These are phyloP conservation scores for Paraescarpia echinospica DNA, from an alignment of 1,140 invertebrate genomes.

Conservation along the genomic window DNA sequence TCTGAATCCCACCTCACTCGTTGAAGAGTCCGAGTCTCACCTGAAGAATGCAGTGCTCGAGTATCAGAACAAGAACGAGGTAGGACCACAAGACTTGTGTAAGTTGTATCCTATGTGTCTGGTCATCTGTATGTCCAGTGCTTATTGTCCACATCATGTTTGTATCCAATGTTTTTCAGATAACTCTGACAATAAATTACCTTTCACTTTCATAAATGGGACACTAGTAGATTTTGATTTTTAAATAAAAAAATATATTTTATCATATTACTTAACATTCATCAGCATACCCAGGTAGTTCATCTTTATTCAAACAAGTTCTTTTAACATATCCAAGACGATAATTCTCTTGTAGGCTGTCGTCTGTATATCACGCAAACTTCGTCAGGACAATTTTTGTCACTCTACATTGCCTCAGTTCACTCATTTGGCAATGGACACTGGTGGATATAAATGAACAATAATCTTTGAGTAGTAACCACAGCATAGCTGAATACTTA, in stretches of 20 bases:
- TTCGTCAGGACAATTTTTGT: not conserved
- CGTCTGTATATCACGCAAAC: too few species aligned
- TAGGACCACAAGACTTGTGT: not conserved
- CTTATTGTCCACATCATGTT: too few species aligned
- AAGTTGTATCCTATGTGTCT: too few species aligned
- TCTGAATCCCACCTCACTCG: slow-evolving; percentile 47
- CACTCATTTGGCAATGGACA: not conserved
- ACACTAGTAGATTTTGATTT: not conserved
- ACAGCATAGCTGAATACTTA: too few species aligned
- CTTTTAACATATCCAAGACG: too few species aligned
- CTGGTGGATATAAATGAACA: not conserved
- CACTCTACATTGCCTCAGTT: not conserved
- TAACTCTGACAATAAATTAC: slow-evolving; percentile 10
- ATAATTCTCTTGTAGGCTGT: too few species aligned
- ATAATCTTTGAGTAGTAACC: too few species aligned
- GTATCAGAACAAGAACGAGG: not conserved
- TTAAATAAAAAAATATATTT: too few species aligned
- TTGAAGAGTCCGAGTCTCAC: slow-evolving; percentile 47
- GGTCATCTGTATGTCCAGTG: too few species aligned
- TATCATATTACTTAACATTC: too few species aligned
- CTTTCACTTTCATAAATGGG: slow-evolving; percentile 12
- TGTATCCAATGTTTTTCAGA: not conserved
- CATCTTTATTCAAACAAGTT: too few species aligned
- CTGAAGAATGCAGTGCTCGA: slow-evolving; percentile 40
- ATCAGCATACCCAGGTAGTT: too few species aligned